Evolutionary conservation across 2,113 vertebrate species (phyloP), one percentile per base, ranked within the genome.

Genomic region (Stercorarius parasiticus): DNA sequence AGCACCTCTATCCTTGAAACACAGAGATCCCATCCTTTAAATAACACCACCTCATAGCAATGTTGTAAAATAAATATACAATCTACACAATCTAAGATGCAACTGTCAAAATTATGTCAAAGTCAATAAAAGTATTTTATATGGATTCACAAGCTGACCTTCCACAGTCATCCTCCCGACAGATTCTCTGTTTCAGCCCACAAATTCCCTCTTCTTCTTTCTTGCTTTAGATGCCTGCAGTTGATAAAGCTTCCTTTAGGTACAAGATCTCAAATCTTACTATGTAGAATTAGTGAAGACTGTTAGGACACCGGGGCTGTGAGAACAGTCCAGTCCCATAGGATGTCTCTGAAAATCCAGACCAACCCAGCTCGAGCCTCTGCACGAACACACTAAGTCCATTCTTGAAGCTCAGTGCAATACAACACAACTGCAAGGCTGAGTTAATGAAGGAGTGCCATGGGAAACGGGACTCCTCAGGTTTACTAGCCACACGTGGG

Each of bases 351-450:
- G 38, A 34, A 83, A 78, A 26, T 22, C 20, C 80, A 66, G 45
- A 56, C 5, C 71, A 85, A 6, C 10, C 9, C 5, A 2, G 5
- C 27, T 43, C 79, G 66, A 77, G 81, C 1, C 26, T 61, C 43
- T 8, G 3, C 1, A 52, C 1, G 1, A 32, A 67, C 13, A 4
- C 2, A 7, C 20, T 4, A 38, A 36, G 8, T 21, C 30, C 21
- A 18, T 65, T 67, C 30, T n/a, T 23, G 19, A 1, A 4, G 30
- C 22, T 62, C 72, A 10, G 34, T 5, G 20, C 47, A 25, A 32
- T 13, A 30, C 58, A 43, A 29, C 4, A 18, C 4, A 66, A 25
- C 29, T 15, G 47, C 29, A 22, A 72, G 15, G 5, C 34, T 71
- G 64, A 74, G 20, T 20, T 17, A 53, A 32, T 55, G 64, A 71